A percentile compares a stretch with the other conserved stretches of the same genome.
phyloP scores from a whole-genome alignment of 2,888 invertebrate species.

The Didymodactylos carnosus region DNA sequence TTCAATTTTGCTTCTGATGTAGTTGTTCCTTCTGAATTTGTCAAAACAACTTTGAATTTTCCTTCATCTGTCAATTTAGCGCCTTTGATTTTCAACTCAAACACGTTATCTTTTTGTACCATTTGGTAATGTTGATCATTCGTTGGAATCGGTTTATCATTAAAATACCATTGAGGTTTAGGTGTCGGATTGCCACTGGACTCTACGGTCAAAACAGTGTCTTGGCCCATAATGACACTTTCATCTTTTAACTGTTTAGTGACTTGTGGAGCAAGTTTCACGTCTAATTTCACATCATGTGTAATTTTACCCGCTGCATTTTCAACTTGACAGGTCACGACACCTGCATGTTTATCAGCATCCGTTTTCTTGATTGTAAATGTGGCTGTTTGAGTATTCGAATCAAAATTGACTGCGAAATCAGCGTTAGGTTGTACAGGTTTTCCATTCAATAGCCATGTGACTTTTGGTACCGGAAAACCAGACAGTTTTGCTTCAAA shows the following conservation, averaged over 20 bases:
- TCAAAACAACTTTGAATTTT: not conserved
- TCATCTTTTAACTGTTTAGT: slow-evolving; percentile 3
- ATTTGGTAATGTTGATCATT: not conserved
- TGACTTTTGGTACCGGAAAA: slow-evolving; percentile 6
- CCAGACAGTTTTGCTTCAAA: not conserved
- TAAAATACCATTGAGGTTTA: slow-evolving; percentile 9
- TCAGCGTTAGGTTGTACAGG: not conserved
- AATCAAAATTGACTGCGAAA: not conserved
- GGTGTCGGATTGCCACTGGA: slow-evolving; percentile 7
- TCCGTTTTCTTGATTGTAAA: not conserved
- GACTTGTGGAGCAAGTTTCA: not conserved
- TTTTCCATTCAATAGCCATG: slow-evolving; percentile 3
- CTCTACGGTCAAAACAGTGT: not conserved
- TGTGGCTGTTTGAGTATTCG: not conserved
- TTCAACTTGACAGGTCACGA: not conserved
- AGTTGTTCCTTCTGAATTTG: not conserved
- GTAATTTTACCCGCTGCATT: not conserved
- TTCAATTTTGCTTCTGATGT: not conserved
- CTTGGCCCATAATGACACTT: slow-evolving; percentile 1
- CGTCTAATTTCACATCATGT: not conserved
- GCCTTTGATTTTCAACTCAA: not conserved
- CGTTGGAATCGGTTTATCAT: not conserved
- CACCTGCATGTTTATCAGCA: not conserved
- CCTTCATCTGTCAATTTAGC: not conserved
- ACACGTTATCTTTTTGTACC: not conserved